Evolutionary conservation across 2,797 vertebrate genomes (phyloP).

Genomic region (Chaunax sp.): DNA sequence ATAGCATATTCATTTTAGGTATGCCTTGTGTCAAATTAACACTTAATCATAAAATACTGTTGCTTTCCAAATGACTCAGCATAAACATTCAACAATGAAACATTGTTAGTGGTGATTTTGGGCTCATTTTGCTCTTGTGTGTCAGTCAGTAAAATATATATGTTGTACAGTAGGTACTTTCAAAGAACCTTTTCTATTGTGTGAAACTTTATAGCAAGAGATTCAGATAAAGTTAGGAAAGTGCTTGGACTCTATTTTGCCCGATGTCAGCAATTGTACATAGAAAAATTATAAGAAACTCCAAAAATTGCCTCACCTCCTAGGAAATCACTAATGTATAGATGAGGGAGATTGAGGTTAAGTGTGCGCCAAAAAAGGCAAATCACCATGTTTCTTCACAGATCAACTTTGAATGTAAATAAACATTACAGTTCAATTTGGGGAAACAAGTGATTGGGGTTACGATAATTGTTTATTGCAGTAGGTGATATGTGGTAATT

Average conservation of each 20-base stretch:
- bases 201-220: neutral
- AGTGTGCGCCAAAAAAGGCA: neutral
- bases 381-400: slow-evolving; percentile 4
- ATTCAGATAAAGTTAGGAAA: neutral
- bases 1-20: neutral
- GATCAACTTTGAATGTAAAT: neutral
- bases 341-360: neutral
- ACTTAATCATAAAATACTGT: neutral
- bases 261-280: neutral
- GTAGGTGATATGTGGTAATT: too few relatives aligned
- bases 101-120: neutral
- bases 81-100: too few relatives aligned
- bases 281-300: neutral
- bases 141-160: neutral
- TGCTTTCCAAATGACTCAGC: slow-evolving; percentile 1
- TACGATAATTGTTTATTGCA: too few relatives aligned
- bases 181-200: neutral
- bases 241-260: neutral
- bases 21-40: neutral
- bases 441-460: too few relatives aligned
- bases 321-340: slow-evolving; percentile 7
- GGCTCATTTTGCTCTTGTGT: slow-evolving; percentile 1
- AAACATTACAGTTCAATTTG: neutral
- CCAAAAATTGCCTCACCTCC: neutral
- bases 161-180: too few relatives aligned